phyloP scores from a whole-genome alignment of 2,797 vertebrate genomes.

The Sebastes hubbsi region DNA sequence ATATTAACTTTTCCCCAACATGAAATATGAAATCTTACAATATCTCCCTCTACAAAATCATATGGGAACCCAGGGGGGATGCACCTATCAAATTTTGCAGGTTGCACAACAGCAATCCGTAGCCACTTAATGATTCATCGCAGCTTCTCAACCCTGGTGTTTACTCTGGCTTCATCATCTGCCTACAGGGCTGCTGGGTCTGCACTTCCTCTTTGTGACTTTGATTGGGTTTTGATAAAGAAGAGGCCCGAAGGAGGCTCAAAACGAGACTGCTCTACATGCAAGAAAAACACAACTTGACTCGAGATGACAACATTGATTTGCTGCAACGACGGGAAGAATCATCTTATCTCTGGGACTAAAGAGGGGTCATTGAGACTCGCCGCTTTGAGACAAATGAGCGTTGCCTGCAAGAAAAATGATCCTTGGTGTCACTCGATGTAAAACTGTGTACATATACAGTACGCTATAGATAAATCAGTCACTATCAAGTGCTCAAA shows the following conservation, averaged over 20 bases:
- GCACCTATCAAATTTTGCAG: conserved; percentile 15
- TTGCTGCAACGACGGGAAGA: conserved; percentile 15
- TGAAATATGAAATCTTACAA: conserved; percentile 39
- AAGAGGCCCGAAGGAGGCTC: not conserved
- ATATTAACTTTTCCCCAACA: conserved; percentile 47
- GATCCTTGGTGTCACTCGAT: not conserved
- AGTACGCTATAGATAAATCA: conserved; percentile 3
- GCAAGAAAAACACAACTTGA: not conserved
- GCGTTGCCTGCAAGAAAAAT: conserved; percentile 9
- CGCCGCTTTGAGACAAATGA: conserved; percentile 21
- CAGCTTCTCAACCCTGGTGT: conserved; percentile 26
- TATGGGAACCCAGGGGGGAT: not conserved
- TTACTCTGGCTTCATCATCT: conserved; percentile 32
- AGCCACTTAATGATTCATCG: conserved; percentile 37
- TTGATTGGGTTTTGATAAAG: conserved; percentile 36
- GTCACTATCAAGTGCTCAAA: not conserved
- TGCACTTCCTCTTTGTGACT: conserved; percentile 13
- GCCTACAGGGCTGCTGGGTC: conserved; percentile 22
- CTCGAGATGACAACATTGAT: conserved; percentile 34
- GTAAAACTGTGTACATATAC: not conserved
- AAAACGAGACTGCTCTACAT: conserved; percentile 8
- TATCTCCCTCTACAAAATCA: conserved; percentile 4
- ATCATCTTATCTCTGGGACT: conserved; percentile 23
- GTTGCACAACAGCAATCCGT: conserved; percentile 27
- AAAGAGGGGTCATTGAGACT: conserved; percentile 20